A percentile compares a stretch with the other conserved stretches of the same genome.
These are phyloP conservation scores for Chrosomus eos DNA, from an alignment of 2,797 vertebrate genomes.

Conservation along the genomic window DNA sequence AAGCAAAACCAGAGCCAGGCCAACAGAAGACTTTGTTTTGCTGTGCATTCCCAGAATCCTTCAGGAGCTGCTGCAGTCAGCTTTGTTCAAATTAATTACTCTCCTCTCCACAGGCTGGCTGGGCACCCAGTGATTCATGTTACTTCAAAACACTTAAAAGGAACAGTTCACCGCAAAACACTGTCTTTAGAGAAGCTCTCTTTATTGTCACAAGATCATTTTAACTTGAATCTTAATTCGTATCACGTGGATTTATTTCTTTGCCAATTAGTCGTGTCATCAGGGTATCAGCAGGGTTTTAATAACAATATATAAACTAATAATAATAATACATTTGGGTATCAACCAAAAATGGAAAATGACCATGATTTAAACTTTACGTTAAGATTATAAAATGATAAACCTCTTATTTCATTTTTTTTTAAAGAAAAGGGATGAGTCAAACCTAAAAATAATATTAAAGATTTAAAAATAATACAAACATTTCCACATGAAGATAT, in stretches of 20 bases:
- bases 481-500: neutral
- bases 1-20: constrained; percentile 20
- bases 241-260: neutral
- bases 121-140: neutral
- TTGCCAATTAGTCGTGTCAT: neutral
- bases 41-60: constrained; percentile 4
- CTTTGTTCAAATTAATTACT: constrained; percentile 19
- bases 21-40: constrained; percentile 9
- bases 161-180: neutral
- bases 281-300: neutral
- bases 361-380: too few relatives aligned
- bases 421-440: too few relatives aligned
- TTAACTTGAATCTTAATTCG: neutral
- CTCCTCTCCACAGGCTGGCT: neutral
- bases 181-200: neutral
- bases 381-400: too few relatives aligned
- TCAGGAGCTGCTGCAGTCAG: constrained; percentile 18
- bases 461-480: too few relatives aligned
- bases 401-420: too few relatives aligned
- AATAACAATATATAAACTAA: too few relatives aligned
- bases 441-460: too few relatives aligned
- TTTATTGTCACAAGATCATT: neutral
- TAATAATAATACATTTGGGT: too few relatives aligned
- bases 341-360: too few relatives aligned
- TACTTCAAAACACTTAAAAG: constrained; percentile 2